Evolutionary conservation across 2,797 vertebrate genomes (phyloP), one percentile per base, ranked within the genome.

Genomic region (Nannoperca obscura): DNA sequence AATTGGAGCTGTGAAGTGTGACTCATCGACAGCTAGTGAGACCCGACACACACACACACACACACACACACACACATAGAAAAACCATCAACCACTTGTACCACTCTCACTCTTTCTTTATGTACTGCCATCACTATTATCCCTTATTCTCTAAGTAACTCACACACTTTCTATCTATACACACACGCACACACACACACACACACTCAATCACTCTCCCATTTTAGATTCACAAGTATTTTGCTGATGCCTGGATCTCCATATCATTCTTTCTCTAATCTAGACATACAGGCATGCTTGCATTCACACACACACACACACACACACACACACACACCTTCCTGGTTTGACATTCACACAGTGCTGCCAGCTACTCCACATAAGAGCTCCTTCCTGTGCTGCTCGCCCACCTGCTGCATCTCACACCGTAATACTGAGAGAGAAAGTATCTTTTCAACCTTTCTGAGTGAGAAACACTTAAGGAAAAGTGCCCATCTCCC

Each of bases 1-100:
- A 83, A 93, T 84, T 88, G 78, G 71, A 85, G 86, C 76, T 81
- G 80, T 86, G 78, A 86, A 81, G 82, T 60, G 84, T 90, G 90
- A 91, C 76, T 89, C 85, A 90, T 89, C 13, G 40, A 78, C 85
- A 79, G 68, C 55, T 58, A 62, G 61, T 27, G 17, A 80, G 64
- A 75, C 49, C 78, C 40, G n/a, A 76, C 64, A 65, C 65, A 58
- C 55, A 78, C 82, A 76, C 34, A n/a, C 49, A 64, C 38, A 46
- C 17, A 71, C 59, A 65, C 65, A 78, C 82, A 76, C 34, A n/a
- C 49, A 64, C 38, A 46, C 12, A 71, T 42, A n/a, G 20, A 78
- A 34, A 71, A 71, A 71, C 52, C 58, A 71, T 76, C 59, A 74
- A 61, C 71, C 68, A 81, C 74, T 81, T 74, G 72, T 69, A 36